Conservation (phyloP, 2,888 invertebrate genomes). For the Noctua comes region DNA sequence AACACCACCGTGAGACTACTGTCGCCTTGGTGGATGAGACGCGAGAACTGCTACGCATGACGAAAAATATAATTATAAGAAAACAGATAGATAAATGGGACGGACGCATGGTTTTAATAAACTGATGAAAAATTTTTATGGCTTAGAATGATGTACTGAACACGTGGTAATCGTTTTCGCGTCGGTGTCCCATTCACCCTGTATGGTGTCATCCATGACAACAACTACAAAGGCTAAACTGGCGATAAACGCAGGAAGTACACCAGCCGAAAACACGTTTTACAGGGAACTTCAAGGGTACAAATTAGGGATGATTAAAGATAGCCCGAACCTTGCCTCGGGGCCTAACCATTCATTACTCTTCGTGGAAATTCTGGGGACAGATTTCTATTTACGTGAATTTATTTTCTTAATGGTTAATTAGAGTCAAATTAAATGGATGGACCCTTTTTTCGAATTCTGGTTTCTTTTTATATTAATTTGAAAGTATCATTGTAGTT, state of each 20-base stretch:
- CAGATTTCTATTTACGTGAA: constrained; percentile 9
- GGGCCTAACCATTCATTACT: constrained; percentile 27
- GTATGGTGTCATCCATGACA: not conserved
- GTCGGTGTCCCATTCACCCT: too few species aligned
- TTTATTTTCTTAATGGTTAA: constrained; percentile 22
- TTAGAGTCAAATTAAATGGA: constrained; percentile 27
- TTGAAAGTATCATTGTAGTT: not conserved
- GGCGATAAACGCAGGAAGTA: constrained; percentile 15
- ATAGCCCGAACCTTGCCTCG: constrained; percentile 31
- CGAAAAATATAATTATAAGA: too few species aligned
- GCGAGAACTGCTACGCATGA: too few species aligned
- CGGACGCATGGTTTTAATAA: too few species aligned
- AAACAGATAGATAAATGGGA: too few species aligned
- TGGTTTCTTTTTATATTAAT: not conserved
- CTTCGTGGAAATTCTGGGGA: constrained; percentile 12
- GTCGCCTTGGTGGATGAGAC: too few species aligned
- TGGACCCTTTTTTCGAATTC: not conserved
- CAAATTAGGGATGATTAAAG: constrained; percentile 46
- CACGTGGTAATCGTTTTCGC: too few species aligned
- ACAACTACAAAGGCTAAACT: not conserved
- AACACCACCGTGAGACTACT: too few species aligned
- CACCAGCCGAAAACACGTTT: not conserved
- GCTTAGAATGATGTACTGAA: too few species aligned
- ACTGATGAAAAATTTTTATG: too few species aligned
- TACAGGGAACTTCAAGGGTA: constrained; percentile 20